These are phyloP conservation scores for Crambe crambe DNA, from an alignment of 37 sponge, comb jelly and placozoan genomes.

Conservation along the genomic window DNA sequence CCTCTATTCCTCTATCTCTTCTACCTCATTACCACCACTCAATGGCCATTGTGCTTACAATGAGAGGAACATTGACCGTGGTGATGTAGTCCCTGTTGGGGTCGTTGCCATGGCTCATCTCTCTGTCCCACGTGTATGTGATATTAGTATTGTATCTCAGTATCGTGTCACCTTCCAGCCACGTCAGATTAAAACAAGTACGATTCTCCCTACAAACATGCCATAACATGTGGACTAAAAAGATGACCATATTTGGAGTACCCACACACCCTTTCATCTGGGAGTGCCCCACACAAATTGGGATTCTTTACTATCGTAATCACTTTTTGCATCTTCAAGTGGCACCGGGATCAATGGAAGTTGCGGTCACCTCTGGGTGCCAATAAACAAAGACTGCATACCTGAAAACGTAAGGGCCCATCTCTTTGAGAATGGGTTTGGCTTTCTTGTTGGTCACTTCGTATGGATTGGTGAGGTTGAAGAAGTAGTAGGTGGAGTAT, in stretches of 20 bases:
- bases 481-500: conserved; percentile 61
- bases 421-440: conserved; percentile 48
- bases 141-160: conserved; percentile 46
- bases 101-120: conserved; percentile 12
- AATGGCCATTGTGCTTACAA: conserved; percentile 60
- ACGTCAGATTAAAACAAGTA: conserved; percentile 53
- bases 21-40: too few relatives aligned
- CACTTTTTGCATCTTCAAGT: too few relatives aligned
- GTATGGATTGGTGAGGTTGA: conserved; percentile 70
- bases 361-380: too few relatives aligned
- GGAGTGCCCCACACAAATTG: too few relatives aligned
- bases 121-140: conserved; percentile 53
- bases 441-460: conserved; percentile 41
- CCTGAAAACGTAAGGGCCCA: conserved; percentile 82
- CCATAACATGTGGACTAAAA: background rate
- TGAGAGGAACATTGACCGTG: conserved; percentile 61
- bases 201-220: conserved; percentile 41
- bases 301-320: too few relatives aligned
- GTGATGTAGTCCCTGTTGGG: conserved; percentile 39
- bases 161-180: conserved; percentile 56
- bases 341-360: too few relatives aligned
- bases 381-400: too few relatives aligned
- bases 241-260: too few relatives aligned
- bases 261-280: too few relatives aligned
- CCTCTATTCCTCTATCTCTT: too few relatives aligned